These are phyloP conservation scores for Cinara cedri DNA, from an alignment of 2,888 invertebrate species.

Conservation along the genomic window DNA sequence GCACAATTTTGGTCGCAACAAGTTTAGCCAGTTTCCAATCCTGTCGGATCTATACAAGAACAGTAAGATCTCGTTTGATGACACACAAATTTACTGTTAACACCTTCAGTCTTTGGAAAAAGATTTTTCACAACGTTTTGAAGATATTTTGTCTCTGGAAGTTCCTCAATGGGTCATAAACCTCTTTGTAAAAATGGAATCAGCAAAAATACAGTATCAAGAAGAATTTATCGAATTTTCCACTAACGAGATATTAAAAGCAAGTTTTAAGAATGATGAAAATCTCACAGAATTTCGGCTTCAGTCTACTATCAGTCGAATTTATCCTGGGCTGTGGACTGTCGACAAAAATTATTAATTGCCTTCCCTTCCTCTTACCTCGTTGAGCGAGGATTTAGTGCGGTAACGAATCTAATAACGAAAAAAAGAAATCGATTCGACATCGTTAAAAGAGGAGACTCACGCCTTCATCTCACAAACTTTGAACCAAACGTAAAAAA, in stretches of 20 bases:
- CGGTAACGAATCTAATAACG: neutral
- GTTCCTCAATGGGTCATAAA: too few species aligned
- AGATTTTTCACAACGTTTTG: neutral
- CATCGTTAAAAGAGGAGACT: neutral
- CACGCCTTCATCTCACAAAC: neutral
- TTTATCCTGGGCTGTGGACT: constrained; percentile 6
- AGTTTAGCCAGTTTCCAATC: too few species aligned
- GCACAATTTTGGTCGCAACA: too few species aligned
- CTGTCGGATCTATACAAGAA: too few species aligned
- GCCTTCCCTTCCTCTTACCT: constrained; percentile 2
- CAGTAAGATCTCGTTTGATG: too few species aligned
- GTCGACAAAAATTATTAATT: neutral
- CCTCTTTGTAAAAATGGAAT: too few species aligned
- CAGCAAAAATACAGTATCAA: too few species aligned
- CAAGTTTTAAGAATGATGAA: neutral
- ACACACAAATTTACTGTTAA: neutral
- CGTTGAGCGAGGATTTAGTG: neutral
- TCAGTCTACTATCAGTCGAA: neutral
- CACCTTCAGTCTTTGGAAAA: neutral
- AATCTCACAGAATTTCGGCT: neutral
- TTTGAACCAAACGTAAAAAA: neutral
- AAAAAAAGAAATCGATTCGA: neutral
- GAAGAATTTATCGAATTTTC: too few species aligned
- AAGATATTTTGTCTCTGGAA: neutral
- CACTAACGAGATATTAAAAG: neutral